phyloP scores from a whole-genome alignment of 2,888 invertebrate species.

The Asteroscopus sphinx region DNA sequence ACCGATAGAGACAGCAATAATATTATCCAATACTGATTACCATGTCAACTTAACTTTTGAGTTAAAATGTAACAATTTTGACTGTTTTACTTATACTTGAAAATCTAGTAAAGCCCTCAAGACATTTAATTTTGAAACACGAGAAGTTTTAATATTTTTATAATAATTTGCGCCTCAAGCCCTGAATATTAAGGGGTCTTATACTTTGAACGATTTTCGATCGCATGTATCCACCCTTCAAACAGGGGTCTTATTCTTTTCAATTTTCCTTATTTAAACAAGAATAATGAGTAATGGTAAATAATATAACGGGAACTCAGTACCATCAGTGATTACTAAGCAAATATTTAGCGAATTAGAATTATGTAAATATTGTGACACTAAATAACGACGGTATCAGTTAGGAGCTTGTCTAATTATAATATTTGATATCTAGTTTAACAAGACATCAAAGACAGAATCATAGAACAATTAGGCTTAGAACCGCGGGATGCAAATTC shows the following conservation, averaged over 20 bases:
- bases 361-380: conserved; percentile 27
- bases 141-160: conserved; percentile 58
- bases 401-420: neutral
- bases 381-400: conserved; percentile 29
- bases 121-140: conserved; percentile 53
- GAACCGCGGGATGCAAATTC: too few relatives aligned
- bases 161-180: conserved; percentile 64
- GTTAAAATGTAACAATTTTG: too few relatives aligned
- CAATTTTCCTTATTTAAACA: conserved; percentile 63
- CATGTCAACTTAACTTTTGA: too few relatives aligned
- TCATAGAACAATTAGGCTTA: too few relatives aligned
- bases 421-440: too few relatives aligned
- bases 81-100: too few relatives aligned
- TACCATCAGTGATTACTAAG: conserved; percentile 20
- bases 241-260: conserved; percentile 57
- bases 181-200: conserved; percentile 57
- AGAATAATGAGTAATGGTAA: conserved; percentile 34
- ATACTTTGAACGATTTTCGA: conserved; percentile 71
- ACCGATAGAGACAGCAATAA: too few relatives aligned
- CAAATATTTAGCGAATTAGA: conserved; percentile 35
- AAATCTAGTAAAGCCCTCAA: conserved; percentile 35
- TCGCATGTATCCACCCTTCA: conserved; percentile 63
- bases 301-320: conserved; percentile 15
- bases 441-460: too few relatives aligned
- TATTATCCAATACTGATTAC: too few relatives aligned